A percentile compares a stretch with the other conserved stretches of the same genome.
phyloP scores from a whole-genome alignment of 1,140 invertebrate species.

The Ephestia elutella region DNA sequence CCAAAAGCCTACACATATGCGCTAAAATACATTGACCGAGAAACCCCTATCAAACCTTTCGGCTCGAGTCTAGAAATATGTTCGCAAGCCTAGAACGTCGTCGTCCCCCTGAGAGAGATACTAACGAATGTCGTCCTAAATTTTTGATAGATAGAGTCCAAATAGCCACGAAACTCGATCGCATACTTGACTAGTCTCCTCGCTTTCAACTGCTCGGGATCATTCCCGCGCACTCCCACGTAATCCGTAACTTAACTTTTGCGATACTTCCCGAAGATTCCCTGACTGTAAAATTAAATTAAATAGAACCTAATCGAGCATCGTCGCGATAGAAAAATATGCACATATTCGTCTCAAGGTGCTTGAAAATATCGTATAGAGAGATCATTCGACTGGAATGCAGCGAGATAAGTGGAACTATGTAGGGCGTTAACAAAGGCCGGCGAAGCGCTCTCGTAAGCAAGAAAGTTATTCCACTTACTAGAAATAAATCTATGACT shows the following conservation, averaged over 20 bases:
- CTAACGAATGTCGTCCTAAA: slow-evolving; percentile 69
- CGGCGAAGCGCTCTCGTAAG: slow-evolving; percentile 42
- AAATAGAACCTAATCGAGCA: neutral
- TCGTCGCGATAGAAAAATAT: neutral
- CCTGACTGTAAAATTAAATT: slow-evolving; percentile 1
- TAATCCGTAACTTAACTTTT: slow-evolving; percentile 56
- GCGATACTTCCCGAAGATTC: slow-evolving; percentile 6
- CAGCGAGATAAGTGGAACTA: slow-evolving; percentile 49
- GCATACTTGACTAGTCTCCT: slow-evolving; percentile 37
- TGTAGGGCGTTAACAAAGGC: slow-evolving; percentile 48
- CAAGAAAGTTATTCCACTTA: slow-evolving; percentile 50
- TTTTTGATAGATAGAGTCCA: slow-evolving; percentile 67
- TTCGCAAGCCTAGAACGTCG: slow-evolving; percentile 59
- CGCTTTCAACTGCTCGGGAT: slow-evolving; percentile 46
- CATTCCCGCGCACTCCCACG: slow-evolving; percentile 41
- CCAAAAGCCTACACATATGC: slow-evolving; percentile 46
- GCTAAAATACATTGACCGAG: slow-evolving; percentile 43
- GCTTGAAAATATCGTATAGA: slow-evolving; percentile 35
- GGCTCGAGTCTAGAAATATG: slow-evolving; percentile 27
- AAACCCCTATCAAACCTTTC: slow-evolving; percentile 32
- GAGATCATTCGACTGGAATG: slow-evolving; percentile 56
- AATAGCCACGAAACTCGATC: slow-evolving; percentile 45
- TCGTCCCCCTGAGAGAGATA: slow-evolving; percentile 53
- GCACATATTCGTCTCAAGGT: neutral
- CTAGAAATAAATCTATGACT: slow-evolving; percentile 32